Evolutionary conservation across 2,797 vertebrate species (phyloP).

Genomic region (Manis pentadactyla): DNA sequence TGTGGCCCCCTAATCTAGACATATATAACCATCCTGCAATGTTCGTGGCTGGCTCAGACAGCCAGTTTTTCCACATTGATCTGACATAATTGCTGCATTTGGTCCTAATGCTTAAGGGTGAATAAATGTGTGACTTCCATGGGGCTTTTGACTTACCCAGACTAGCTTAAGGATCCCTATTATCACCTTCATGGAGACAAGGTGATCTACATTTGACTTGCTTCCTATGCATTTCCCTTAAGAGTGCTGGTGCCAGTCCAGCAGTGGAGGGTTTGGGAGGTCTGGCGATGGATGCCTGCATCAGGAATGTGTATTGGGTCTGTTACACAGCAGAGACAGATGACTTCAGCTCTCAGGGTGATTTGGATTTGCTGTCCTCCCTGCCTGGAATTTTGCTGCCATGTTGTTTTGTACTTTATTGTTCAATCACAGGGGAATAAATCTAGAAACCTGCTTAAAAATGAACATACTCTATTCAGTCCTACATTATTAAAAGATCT

Average conservation of each 20-base stretch:
- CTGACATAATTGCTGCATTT: not conserved
- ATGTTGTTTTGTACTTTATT: conserved; percentile 4
- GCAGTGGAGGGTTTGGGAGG: not conserved
- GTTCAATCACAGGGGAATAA: conserved; percentile 46
- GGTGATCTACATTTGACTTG: not conserved
- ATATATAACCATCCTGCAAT: too few relatives aligned
- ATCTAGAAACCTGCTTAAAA: not conserved
- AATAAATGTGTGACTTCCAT: not conserved
- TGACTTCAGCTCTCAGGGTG: conserved; percentile 31
- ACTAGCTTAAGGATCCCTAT: too few relatives aligned
- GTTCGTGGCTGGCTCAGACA: not conserved
- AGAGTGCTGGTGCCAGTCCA: not conserved
- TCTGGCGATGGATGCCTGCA: conserved; percentile 77
- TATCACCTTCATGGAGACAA: not conserved
- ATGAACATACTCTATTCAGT: not conserved
- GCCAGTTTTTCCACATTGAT: not conserved
- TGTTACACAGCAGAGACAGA: conserved; percentile 71
- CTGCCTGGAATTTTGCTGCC: conserved; percentile 54
- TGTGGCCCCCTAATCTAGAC: not conserved
- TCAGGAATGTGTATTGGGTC: conserved; percentile 64
- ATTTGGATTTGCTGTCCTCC: conserved; percentile 68
- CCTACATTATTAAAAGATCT: not conserved
- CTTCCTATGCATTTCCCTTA: not conserved
- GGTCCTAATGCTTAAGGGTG: not conserved
- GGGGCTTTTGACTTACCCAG: not conserved